Evolutionary conservation across 2,113 vertebrate genomes (phyloP), one percentile per base, ranked within the genome.

Genomic region (Lethenteron camtschaticum): DNA sequence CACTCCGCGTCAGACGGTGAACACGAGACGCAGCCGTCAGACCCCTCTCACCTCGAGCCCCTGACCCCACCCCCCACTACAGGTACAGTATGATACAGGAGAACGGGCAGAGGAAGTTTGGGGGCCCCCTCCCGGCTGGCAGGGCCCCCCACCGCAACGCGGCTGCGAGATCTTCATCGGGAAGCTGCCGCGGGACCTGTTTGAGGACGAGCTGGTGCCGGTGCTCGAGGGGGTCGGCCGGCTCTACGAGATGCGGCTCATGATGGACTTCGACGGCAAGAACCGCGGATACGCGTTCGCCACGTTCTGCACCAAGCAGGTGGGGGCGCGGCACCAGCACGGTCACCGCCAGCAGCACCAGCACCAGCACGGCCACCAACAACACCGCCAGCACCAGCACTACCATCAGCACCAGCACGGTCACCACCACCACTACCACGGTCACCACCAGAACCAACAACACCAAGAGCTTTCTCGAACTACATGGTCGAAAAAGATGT

Each of bases 211-310:
- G 78, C 80, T 99, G 1, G 92, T 99, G 57, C 94, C 94, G 0
- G 89, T 95, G 71, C 96, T 99, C 1, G 92, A 96, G 80, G 74
- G 84, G 0, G 87, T 88, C 0, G 94, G 94, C 8, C 85, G 86
- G 72, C 95, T 99, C 81, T 99, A 96, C 1, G 94, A 99, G 81
- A 90, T 99, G 87, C 90, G 94, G 12, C 78, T 99, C 71, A 99
- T 99, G 94, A 96, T 96, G 94, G 94, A 99, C 80, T 99, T 99
- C 9, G 94, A 99, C 0, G 94, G 94, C 60, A 96, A 95, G 80
- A 99, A 99, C 79, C 83, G 94, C 0, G 94, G 94, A 60, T 99
- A 99, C 0, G 92, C 94, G 56, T 96, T 96, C 0, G 90, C 96
- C 70, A 99, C 88, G 85, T 99, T 91, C 81, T 89, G 90, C 0